Conservation (phyloP, 1,140 invertebrate species). For the Nasonia longicornis region DNA sequence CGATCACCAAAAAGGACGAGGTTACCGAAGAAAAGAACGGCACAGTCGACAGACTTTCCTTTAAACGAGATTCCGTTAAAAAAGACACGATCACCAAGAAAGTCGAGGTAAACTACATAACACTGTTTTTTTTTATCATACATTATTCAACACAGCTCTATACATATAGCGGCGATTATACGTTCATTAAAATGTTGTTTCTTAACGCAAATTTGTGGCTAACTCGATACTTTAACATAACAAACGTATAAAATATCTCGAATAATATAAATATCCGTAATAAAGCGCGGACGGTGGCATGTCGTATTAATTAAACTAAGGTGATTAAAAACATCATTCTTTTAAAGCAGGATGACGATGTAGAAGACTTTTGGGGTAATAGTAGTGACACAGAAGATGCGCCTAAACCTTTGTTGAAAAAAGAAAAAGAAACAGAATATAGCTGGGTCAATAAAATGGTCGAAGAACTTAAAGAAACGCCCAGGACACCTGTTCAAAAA, state of each 20-base stretch:
- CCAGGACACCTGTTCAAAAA: not conserved
- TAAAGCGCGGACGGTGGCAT: not conserved
- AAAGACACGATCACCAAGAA: constrained; percentile 27
- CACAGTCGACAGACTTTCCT: not conserved
- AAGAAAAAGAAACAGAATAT: not conserved
- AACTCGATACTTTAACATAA: not conserved
- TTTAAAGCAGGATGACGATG: constrained; percentile 4
- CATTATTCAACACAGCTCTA: not conserved
- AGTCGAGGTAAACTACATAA: constrained; percentile 22
- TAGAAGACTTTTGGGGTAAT: not conserved
- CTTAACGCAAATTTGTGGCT: not conserved
- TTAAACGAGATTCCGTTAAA: constrained; percentile 32
- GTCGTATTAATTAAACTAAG: not conserved
- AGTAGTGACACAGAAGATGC: not conserved
- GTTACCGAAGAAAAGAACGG: constrained; percentile 7
- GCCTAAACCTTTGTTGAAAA: not conserved
- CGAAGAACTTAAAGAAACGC: not conserved
- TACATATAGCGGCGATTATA: not conserved
- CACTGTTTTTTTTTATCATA: not conserved
- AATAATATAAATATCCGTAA: not conserved
- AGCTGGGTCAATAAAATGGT: not conserved
- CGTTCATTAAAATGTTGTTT: not conserved
- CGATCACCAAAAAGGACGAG: constrained; percentile 22
- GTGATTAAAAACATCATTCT: not conserved
- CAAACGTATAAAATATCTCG: not conserved